Conservation (phyloP, 2,888 invertebrate species). For the Cyclophora albipunctata region DNA sequence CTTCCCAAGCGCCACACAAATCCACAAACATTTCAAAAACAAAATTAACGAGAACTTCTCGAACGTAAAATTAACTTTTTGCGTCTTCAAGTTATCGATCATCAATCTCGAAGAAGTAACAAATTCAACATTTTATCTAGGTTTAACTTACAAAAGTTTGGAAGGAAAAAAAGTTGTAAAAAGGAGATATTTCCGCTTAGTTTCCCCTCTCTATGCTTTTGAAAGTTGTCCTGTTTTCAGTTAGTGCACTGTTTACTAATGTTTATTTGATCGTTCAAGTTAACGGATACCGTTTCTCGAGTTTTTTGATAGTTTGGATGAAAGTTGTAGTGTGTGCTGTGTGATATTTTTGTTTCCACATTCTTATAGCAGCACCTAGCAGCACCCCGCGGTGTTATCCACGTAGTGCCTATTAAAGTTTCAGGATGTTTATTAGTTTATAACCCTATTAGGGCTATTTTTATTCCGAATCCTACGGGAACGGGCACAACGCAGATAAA, state of each 20-base stretch:
- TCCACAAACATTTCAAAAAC: conserved; percentile 3
- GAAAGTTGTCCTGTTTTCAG: conserved; percentile 10
- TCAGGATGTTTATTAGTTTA: no score
- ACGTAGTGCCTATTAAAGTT: no score
- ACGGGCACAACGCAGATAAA: no score
- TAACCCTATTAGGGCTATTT: no score
- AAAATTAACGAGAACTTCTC: conserved; percentile 1
- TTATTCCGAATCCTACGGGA: no score
- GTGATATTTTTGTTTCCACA: no score
- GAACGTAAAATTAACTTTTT: conserved; percentile 14
- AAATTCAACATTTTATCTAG: background rate
- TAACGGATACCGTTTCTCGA: background rate
- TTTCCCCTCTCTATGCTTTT: conserved; percentile 13
- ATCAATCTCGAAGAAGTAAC: conserved; percentile 13
- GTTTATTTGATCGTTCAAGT: conserved; percentile 5
- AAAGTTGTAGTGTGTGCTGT: no score
- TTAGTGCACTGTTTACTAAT: conserved; percentile 13
- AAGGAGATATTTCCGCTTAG: conserved; percentile 7
- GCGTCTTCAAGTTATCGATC: conserved; percentile 11
- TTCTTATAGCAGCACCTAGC: no score
- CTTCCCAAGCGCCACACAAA: no score
- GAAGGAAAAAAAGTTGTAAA: conserved; percentile 3
- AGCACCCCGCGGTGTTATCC: no score
- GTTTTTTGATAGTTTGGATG: background rate
- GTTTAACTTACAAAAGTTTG: conserved; percentile 5